These are phyloP conservation scores for Scaptomyza reducta DNA, from an alignment of 2,888 invertebrate genomes.

Conservation along the genomic window DNA sequence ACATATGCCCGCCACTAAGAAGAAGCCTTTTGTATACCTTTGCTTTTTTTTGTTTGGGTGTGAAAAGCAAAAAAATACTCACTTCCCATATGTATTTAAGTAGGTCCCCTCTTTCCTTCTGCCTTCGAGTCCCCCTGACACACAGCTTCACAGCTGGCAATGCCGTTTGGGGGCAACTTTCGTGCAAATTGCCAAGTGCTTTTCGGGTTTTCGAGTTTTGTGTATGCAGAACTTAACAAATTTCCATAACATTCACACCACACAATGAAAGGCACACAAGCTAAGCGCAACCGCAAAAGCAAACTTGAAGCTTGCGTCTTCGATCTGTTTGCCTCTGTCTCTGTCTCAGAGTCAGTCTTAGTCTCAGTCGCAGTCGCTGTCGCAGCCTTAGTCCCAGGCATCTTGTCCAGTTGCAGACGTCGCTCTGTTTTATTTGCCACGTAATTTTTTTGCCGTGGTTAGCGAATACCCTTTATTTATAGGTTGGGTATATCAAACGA, in stretches of 20 bases:
- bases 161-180: conserved; percentile 64
- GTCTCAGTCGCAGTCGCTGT: conserved; percentile 1
- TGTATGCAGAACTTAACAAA: conserved; percentile 78
- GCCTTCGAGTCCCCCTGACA: background rate
- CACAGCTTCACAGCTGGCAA: conserved; percentile 36
- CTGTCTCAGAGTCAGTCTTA: background rate
- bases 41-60: conserved; percentile 65
- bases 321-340: conserved; percentile 38
- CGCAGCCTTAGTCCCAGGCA: conserved; percentile 37
- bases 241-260: conserved; percentile 79
- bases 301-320: conserved; percentile 51
- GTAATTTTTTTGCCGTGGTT: conserved; percentile 54
- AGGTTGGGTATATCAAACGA: background rate
- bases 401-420: conserved; percentile 54
- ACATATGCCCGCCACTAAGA: conserved; percentile 66
- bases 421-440: conserved; percentile 77
- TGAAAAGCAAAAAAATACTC: conserved; percentile 70
- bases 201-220: conserved; percentile 57
- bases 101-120: background rate
- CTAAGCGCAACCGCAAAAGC: conserved; percentile 32
- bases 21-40: conserved; percentile 62
- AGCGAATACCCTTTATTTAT: conserved; percentile 28
- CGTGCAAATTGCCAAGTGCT: conserved; percentile 73
- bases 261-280: conserved; percentile 66
- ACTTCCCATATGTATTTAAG: conserved; percentile 51